These are phyloP conservation scores for Helicolenus hilgendorfi DNA, from an alignment of 2,797 vertebrate species.

Conservation along the genomic window DNA sequence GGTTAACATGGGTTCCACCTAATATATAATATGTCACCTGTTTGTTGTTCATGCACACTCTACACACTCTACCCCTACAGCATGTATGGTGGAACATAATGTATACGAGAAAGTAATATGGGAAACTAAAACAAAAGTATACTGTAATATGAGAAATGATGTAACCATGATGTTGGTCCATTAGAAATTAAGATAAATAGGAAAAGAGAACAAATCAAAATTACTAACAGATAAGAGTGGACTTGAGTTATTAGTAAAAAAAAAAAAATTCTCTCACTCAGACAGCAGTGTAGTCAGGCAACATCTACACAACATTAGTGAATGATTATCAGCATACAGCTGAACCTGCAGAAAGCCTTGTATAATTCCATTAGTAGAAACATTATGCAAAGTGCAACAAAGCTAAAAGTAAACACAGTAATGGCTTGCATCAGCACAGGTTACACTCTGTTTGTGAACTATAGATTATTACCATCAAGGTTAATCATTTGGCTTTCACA, in stretches of 20 bases:
- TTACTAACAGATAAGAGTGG: background rate
- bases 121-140: background rate
- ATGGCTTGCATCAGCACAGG: slow-evolving; percentile 35
- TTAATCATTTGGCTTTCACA: slow-evolving; percentile 37
- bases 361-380: slow-evolving; percentile 20
- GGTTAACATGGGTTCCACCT: too few relatives aligned
- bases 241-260: background rate
- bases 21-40: background rate
- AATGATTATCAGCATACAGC: background rate
- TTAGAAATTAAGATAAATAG: background rate
- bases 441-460: slow-evolving; percentile 28
- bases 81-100: background rate
- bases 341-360: slow-evolving; percentile 9
- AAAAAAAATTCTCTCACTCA: background rate
- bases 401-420: slow-evolving; percentile 43
- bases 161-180: background rate
- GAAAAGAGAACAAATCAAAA: background rate
- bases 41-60: background rate
- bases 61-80: too few relatives aligned
- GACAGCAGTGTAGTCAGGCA: background rate
- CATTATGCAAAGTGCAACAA: slow-evolving; percentile 46
- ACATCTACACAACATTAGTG: background rate
- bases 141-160: background rate
- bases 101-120: background rate
- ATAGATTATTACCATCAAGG: slow-evolving; percentile 37